Base-by-base conservation (phyloP, 2,888 invertebrate species). In the Cistogaster globosa region DNA sequence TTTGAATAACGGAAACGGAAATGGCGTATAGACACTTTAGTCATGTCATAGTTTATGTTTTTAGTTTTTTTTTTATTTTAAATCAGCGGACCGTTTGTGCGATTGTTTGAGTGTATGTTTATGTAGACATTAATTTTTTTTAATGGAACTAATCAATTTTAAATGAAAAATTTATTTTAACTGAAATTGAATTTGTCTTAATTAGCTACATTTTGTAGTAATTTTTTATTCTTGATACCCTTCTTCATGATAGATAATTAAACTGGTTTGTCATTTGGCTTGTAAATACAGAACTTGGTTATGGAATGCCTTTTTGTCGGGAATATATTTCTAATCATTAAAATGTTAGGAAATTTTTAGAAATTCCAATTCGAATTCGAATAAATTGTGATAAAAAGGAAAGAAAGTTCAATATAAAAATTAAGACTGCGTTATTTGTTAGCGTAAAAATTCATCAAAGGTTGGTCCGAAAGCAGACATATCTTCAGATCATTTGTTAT, bases 21-120 rank as follows among this genome's bases (percentile, higher is more conserved):
- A 85, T 85, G 48, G 78, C 78, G 85, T 85, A 85, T 82, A 85
- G 85, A 85, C 85, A 82, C 85, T 82, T 78, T 42, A 82, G 45
- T 81, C 60, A 80, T 84, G 76, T 80, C 72, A 58, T 42, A 36
- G 20, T 32, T 32, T 32, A 6, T 32, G 6, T 32, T 32, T 32
- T 32, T 8, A 5, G 26, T 2, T 26, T 1, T 1, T 26, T 32
- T 32, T 32, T 7, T 2, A 5, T 32, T 32, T 55, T 22, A 26
- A 57, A 18, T 14, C 8, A 16, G 20, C 14, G 32, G 51, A 16
- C 20, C 12, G 14, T 9, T 20, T 53, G 45, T 57, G 7, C 51
- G 18, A 16, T 20, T 77, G 51, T 20, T 20, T 67, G 42, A 38
- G 42, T 4, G 2, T 62, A 38, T 42, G 11, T 20, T 53, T 60